Conservation (phyloP, 2,113 vertebrate species). For the Actenoides hombroni region DNA sequence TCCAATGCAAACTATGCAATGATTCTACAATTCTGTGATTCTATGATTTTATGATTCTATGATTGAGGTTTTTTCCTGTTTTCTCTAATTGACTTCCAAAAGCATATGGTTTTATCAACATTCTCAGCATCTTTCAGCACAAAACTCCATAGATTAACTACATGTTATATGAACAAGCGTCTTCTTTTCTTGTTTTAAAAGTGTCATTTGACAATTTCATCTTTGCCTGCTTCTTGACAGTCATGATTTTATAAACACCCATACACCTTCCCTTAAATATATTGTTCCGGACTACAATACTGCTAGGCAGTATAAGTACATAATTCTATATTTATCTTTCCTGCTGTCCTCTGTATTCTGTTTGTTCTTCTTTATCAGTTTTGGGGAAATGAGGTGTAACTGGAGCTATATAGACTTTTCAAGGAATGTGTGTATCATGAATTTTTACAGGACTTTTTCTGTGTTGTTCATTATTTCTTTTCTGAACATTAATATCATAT, state of each 20-base stretch:
- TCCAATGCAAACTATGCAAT: background rate
- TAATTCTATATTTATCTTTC: background rate
- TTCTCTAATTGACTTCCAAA: background rate
- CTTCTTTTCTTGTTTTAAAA: background rate
- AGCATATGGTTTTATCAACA: background rate
- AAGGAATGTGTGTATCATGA: background rate
- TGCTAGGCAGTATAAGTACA: background rate
- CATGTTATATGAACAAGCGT: background rate
- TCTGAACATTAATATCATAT: background rate
- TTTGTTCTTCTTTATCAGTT: background rate
- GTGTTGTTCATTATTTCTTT: background rate
- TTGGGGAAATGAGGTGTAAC: background rate
- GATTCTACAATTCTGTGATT: background rate
- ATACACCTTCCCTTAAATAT: background rate
- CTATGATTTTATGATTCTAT: background rate
- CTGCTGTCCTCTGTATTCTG: background rate
- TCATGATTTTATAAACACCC: background rate
- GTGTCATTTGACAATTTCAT: background rate
- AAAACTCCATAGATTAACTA: background rate
- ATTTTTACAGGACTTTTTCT: background rate
- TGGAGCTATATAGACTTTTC: background rate
- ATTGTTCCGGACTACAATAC: background rate
- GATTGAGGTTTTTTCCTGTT: background rate
- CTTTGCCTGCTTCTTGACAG: background rate
- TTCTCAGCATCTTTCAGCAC: background rate